Percentiles rank a stretch among this genome's conserved stretches.
Evolutionary conservation across 1,140 invertebrate species (phyloP).

Genomic region (Paralvinella palmiformis): DNA sequence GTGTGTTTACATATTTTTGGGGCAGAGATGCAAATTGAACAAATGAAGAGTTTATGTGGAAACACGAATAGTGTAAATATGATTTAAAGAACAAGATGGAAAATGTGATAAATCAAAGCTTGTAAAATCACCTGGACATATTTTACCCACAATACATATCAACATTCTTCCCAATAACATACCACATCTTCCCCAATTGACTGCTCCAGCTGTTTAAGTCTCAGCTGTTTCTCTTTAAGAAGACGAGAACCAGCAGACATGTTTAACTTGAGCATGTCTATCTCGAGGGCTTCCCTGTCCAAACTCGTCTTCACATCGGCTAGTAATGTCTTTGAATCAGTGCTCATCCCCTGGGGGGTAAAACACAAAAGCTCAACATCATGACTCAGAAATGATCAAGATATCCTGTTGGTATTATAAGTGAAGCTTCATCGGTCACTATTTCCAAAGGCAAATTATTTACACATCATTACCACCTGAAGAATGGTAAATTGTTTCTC

Average conservation of each 20-base stretch:
- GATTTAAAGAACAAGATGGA: not conserved
- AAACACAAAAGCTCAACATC: no score
- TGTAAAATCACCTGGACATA: not conserved
- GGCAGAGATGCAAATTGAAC: not conserved
- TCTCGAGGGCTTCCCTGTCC: constrained; percentile 34
- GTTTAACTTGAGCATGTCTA: constrained; percentile 35
- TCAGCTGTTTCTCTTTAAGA: constrained; percentile 39
- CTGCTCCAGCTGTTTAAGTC: constrained; percentile 29
- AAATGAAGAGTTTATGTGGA: no score
- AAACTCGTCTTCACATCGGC: constrained; percentile 36
- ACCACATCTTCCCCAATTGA: constrained; percentile 4
- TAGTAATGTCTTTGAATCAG: constrained; percentile 19
- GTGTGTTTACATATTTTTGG: not conserved
- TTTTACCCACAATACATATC: not conserved
- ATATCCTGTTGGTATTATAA: no score
- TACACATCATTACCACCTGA: no score
- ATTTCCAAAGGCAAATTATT: no score
- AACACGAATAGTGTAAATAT: not conserved
- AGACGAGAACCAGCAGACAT: constrained; percentile 35
- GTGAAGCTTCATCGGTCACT: no score
- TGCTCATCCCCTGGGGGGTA: not conserved
- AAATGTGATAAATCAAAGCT: not conserved
- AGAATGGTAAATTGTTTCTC: no score
- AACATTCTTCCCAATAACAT: not conserved
- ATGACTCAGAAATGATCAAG: no score